Evolutionary conservation across 1,140 invertebrate genomes (phyloP), one percentile per base, ranked within the genome.

Genomic region (Pissodes strobi): DNA sequence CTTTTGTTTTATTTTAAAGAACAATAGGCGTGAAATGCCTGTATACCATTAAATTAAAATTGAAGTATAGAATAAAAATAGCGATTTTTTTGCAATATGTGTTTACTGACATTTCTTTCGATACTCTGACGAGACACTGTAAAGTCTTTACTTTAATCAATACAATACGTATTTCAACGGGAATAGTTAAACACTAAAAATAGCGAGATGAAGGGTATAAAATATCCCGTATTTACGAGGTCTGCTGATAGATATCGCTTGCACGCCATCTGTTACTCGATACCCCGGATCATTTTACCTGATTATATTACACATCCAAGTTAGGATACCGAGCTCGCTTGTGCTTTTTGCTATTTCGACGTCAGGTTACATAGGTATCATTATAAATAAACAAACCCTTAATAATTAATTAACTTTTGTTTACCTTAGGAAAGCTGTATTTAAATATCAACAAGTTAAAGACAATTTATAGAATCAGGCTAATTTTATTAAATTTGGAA

Each of bases 201-300:
- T 67, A 69, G 68, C 67, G 65, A 71, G 69, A 71, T 71, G 69
- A 72, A 70, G 65, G 64, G 71, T 74, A 72, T 74, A 74, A 72
- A 72, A 71, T 74, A 71, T 72, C 72, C 57, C 66, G 72, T 74
- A 72, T 71, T 72, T 74, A 74, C 72, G 69, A 72, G 67, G 72
- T 69, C 72, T 72, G 69, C 71, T 72, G 72, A 74, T 72, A 71
- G 67, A 67, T 74, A 74, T 74, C 72, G 69, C 61, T 72, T 74
- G 63, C 72, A 71, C 68, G 69, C 72, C 72, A 74, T 74, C 72
- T 74, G 72, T 68, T 64, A 74, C 70, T 57, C 66, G 72, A 74
- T 74, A 67, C 56, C 45, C 51, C 43, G 46, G 70, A 72, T 74
- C 72, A 68, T 30, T 57, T 74, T 64, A 69, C 72, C 58, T 57